Evolutionary conservation across 1,140 invertebrate species (phyloP).

Genomic region (Leguminivora glycinivorella): DNA sequence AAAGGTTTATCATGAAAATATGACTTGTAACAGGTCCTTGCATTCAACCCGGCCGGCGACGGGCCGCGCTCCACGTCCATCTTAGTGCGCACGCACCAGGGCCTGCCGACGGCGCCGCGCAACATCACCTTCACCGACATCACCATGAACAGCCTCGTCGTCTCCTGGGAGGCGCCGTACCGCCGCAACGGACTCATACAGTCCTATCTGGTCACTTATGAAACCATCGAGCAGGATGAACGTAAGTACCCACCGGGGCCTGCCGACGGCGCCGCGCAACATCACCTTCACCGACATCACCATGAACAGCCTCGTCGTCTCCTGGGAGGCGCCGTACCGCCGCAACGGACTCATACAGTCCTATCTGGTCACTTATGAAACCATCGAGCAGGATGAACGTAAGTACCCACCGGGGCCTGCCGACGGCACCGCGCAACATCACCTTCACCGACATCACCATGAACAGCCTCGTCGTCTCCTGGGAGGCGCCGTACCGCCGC

Average conservation of each 20-base stretch:
- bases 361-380: conserved; percentile 97
- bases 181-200: conserved; percentile 94
- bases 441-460: conserved; percentile 96
- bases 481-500: conserved; percentile 92
- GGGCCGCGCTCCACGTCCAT: conserved; percentile 91
- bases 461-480: conserved; percentile 94
- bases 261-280: conserved; percentile 91
- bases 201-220: conserved; percentile 96
- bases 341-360: conserved; percentile 95
- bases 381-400: conserved; percentile 94
- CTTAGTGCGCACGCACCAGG: conserved; percentile 88
- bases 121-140: conserved; percentile 94
- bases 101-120: conserved; percentile 90
- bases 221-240: conserved; percentile 94
- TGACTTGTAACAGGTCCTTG: conserved; percentile 83
- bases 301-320: conserved; percentile 94
- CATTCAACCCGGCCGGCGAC: conserved; percentile 98
- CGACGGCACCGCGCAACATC: conserved; percentile 90
- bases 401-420: conserved; percentile 90
- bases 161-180: conserved; percentile 94
- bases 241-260: conserved; percentile 90
- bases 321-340: conserved; percentile 93
- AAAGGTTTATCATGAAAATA: background rate
- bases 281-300: conserved; percentile 95
- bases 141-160: conserved; percentile 95